Evolutionary conservation across 2,888 invertebrate genomes (phyloP).

Genomic region (Euproctis similis): DNA sequence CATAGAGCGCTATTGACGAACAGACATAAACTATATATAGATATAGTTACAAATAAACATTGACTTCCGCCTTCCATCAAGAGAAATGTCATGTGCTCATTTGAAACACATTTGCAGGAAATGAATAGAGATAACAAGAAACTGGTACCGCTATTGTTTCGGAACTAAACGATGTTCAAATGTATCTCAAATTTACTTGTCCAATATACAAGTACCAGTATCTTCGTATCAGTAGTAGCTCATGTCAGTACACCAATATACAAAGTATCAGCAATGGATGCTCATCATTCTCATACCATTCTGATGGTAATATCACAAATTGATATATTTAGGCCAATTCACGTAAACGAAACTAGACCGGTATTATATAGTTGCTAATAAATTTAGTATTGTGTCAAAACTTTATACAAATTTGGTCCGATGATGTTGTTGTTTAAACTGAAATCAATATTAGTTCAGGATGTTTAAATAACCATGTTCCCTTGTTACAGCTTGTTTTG

Average conservation of each 20-base stretch:
- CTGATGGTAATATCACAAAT: no score
- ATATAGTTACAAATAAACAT: conserved; percentile 14
- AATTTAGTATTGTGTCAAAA: conserved; percentile 37
- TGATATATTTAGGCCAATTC: no score
- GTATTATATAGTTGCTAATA: conserved; percentile 25
- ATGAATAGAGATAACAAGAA: conserved; percentile 51
- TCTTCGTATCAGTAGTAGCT: no score
- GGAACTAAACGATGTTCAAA: no score
- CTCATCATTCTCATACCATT: no score
- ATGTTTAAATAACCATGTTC: conserved; percentile 51
- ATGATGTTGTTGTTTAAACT: conserved; percentile 56
- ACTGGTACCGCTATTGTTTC: conserved; percentile 26
- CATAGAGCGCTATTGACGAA: no score
- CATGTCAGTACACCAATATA: no score
- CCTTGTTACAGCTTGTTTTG: conserved; percentile 48
- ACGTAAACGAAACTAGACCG: no score
- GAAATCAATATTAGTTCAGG: conserved; percentile 54
- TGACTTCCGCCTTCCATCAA: conserved; percentile 28
- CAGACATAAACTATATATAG: no score
- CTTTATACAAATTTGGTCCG: conserved; percentile 56
- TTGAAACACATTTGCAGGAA: conserved; percentile 48
- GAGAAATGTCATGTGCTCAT: conserved; percentile 34
- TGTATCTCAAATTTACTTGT: no score
- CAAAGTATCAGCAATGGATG: no score
- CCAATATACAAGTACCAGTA: no score